These are phyloP conservation scores for Cremastinae sp. DNA, from an alignment of 2,888 invertebrate genomes.

Conservation along the genomic window DNA sequence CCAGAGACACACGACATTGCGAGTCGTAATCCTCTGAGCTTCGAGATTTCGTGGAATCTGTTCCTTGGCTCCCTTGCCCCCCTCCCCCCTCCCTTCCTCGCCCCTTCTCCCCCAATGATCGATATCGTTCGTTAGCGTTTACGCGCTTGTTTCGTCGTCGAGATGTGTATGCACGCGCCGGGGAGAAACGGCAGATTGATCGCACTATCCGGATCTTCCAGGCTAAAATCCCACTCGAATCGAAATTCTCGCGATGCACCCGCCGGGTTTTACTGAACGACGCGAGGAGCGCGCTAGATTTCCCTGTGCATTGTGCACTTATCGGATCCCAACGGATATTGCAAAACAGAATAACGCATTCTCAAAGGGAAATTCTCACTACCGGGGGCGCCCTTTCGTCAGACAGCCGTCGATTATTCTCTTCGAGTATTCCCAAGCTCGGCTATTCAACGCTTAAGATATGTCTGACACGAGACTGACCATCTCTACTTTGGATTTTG, in stretches of 20 bases:
- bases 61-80: too few species aligned
- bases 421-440: slow-evolving; percentile 8
- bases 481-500: slow-evolving; percentile 27
- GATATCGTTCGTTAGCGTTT: slow-evolving; percentile 32
- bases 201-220: neutral
- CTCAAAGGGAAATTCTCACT: neutral
- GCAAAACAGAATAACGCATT: too few species aligned
- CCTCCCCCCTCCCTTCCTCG: too few species aligned
- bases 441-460: neutral
- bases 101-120: slow-evolving; percentile 45
- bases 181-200: slow-evolving; percentile 20
- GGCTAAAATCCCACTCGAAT: slow-evolving; percentile 21
- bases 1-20: slow-evolving; percentile 35
- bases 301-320: slow-evolving; percentile 7
- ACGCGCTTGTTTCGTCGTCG: neutral
- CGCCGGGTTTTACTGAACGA: slow-evolving; percentile 10
- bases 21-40: slow-evolving; percentile 43
- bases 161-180: neutral
- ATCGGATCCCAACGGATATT: too few species aligned
- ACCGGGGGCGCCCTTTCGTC: neutral
- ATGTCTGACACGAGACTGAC: slow-evolving; percentile 42
- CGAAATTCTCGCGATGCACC: slow-evolving; percentile 1
- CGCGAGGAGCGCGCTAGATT: neutral
- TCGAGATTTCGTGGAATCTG: slow-evolving; percentile 41
- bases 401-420: slow-evolving; percentile 10